phyloP scores from a whole-genome alignment of 2,888 invertebrate species.

The Onthophagus sagittarius region DNA sequence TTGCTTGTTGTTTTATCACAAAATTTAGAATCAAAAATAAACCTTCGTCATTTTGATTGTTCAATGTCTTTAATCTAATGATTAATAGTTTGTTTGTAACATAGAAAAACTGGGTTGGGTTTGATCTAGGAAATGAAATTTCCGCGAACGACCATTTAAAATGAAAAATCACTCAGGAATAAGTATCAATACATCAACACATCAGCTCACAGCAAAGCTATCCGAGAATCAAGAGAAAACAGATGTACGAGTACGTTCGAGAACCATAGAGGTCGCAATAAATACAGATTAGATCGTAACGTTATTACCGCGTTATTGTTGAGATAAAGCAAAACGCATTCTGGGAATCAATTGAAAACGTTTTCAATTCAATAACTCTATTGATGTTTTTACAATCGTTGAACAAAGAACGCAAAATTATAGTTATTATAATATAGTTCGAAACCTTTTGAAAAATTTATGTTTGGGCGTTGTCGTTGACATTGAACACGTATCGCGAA shows the following conservation, averaged over 20 bases:
- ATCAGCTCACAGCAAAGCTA: neutral
- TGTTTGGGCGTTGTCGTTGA: neutral
- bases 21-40: no score
- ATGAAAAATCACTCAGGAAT: neutral
- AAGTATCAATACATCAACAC: no score
- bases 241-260: conserved; percentile 7
- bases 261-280: conserved; percentile 3
- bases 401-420: neutral
- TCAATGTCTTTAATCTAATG: no score
- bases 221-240: neutral
- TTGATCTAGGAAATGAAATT: neutral
- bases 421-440: neutral
- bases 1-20: no score
- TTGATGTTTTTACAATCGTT: neutral
- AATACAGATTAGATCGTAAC: conserved; percentile 11
- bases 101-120: neutral
- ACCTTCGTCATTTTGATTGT: no score
- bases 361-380: conserved; percentile 3
- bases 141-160: neutral
- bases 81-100: no score
- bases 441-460: neutral
- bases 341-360: conserved; percentile 4
- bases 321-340: neutral
- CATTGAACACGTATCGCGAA: neutral
- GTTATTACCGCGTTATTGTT: neutral